These are phyloP conservation scores for Pelusios castaneus DNA, from an alignment of 2,113 vertebrate species.

Conservation along the genomic window DNA sequence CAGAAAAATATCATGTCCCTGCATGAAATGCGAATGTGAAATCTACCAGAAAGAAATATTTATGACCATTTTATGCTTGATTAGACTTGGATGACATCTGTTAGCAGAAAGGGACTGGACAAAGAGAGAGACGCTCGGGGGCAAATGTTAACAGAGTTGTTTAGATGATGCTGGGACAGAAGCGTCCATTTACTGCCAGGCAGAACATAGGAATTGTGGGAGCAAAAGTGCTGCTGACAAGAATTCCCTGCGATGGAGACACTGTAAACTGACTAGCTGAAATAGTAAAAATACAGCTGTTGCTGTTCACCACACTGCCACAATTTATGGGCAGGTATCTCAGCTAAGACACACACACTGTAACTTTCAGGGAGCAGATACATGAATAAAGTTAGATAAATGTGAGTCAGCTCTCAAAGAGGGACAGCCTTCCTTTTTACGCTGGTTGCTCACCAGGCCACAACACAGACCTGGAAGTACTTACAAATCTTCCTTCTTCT, in stretches of 20 bases:
- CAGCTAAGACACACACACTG: conserved; percentile 2
- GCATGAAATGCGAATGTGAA: conserved; percentile 98
- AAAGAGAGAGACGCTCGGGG: conserved; percentile 88
- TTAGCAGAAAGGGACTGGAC: conserved; percentile 93
- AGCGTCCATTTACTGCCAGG: conserved; percentile 84
- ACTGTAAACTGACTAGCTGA: conserved; percentile 48
- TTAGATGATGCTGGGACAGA: conserved; percentile 82
- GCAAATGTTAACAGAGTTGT: conserved; percentile 94
- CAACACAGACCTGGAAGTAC: not conserved
- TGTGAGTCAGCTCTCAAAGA: conserved; percentile 40
- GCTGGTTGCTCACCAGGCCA: conserved; percentile 48
- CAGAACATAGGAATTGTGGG: conserved; percentile 82
- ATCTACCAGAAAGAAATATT: conserved; percentile 99
- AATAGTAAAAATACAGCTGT: conserved; percentile 68
- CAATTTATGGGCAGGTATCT: conserved; percentile 66
- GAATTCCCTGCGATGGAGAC: conserved; percentile 74
- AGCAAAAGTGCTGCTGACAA: conserved; percentile 77
- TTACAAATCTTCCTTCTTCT: not conserved
- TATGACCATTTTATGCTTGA: conserved; percentile 99
- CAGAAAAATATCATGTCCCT: conserved; percentile 91
- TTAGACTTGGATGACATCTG: conserved; percentile 97
- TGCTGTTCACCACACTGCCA: conserved; percentile 28
- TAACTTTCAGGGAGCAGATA: conserved; percentile 61
- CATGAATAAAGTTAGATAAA: conserved; percentile 65
- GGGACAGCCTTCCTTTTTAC: conserved; percentile 41